A percentile compares a stretch with the other conserved stretches of the same genome.
phyloP scores from a whole-genome alignment of 2,888 invertebrate species.

The Pyrrhosoma nymphula region DNA sequence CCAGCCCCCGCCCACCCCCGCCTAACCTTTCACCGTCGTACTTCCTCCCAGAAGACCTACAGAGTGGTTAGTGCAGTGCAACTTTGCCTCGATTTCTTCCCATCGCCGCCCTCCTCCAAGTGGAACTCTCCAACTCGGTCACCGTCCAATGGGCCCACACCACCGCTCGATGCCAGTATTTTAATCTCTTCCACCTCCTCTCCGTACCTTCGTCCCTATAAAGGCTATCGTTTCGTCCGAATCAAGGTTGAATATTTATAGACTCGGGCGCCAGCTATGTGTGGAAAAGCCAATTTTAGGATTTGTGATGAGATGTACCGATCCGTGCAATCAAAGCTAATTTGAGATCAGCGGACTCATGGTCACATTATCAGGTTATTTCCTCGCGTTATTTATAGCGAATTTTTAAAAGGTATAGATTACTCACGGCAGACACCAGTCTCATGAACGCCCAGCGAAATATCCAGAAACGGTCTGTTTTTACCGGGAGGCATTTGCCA shows the following conservation, averaged over 20 bases:
- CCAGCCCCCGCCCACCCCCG: background rate
- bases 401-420: too few relatives aligned
- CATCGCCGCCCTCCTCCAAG: background rate
- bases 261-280: background rate
- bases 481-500: too few relatives aligned
- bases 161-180: background rate
- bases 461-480: too few relatives aligned
- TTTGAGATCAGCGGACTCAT: background rate
- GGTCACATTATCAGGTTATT: background rate
- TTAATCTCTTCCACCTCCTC: background rate
- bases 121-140: constrained; percentile 1
- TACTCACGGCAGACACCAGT: too few relatives aligned
- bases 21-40: background rate
- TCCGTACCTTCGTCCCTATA: background rate
- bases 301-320: background rate
- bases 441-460: too few relatives aligned
- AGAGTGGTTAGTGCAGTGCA: background rate
- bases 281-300: background rate
- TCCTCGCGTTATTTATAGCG: background rate
- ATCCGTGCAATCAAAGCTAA: background rate
- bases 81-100: background rate
- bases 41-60: background rate
- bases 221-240: background rate
- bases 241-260: background rate
- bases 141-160: background rate